A percentile compares a stretch with the other conserved stretches of the same genome.
Conservation (phyloP, 35 echinoderm and acorn worm genomes). For the Heliocidaris tuberculata region DNA sequence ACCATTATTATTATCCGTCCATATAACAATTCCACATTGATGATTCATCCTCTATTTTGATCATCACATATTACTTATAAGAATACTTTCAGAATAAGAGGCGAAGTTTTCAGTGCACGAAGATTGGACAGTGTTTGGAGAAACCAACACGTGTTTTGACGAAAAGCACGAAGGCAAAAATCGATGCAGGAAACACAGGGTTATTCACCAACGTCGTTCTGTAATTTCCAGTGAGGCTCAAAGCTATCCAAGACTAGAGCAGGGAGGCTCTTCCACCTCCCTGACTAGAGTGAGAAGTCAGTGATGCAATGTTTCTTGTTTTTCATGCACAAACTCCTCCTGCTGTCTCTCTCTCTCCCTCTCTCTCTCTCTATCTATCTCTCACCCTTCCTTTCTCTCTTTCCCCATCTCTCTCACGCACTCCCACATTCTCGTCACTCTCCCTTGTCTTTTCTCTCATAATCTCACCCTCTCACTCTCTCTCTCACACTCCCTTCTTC, state of each 20-base stretch:
- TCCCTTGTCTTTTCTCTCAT: background rate
- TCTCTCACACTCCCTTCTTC: background rate
- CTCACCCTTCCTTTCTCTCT: too few relatives aligned
- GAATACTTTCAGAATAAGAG: background rate
- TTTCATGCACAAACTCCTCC: background rate
- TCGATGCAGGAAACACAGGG: background rate
- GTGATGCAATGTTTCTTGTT: background rate
- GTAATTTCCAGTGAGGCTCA: background rate
- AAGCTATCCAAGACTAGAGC: too few relatives aligned
- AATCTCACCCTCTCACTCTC: background rate
- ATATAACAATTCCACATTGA: too few relatives aligned
- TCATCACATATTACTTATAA: too few relatives aligned
- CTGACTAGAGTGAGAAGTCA: too few relatives aligned
- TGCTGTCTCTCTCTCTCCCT: too few relatives aligned
- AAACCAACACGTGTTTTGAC: background rate
- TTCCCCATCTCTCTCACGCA: background rate
- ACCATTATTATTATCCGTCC: too few relatives aligned
- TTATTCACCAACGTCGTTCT: background rate
- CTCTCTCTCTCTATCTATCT: too few relatives aligned
- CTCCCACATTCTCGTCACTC: background rate
- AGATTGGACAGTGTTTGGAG: background rate
- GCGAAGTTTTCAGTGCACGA: background rate
- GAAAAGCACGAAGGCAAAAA: background rate
- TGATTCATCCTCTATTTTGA: too few relatives aligned
- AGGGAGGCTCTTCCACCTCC: too few relatives aligned